A percentile compares a stretch with the other conserved stretches of the same genome.
phyloP scores from a whole-genome alignment of 2,888 invertebrate species.

The Acleris laterana region DNA sequence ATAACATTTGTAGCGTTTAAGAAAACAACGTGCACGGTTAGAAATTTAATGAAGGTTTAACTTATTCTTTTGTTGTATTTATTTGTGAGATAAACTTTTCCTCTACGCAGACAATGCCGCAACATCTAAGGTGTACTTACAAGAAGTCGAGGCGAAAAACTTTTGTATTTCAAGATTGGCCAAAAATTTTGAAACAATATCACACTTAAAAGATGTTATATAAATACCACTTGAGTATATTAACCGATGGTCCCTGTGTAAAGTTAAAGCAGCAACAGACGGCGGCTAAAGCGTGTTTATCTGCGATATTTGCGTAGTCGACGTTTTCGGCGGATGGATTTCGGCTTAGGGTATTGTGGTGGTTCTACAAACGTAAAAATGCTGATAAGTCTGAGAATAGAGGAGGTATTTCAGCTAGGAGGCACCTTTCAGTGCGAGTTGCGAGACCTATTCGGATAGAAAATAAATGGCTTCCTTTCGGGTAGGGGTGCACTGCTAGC shows the following conservation, averaged over 20 bases:
- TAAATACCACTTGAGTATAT: neutral
- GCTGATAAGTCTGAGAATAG: conserved; percentile 36
- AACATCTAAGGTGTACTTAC: no score
- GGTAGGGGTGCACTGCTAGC: conserved; percentile 21
- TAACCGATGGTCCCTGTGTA: no score
- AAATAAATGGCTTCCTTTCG: conserved; percentile 37
- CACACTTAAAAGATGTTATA: neutral
- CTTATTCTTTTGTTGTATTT: no score
- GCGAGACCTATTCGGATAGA: conserved; percentile 37
- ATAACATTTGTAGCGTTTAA: no score
- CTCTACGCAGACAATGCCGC: no score
- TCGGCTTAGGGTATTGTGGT: conserved; percentile 32
- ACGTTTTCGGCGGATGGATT: conserved; percentile 23
- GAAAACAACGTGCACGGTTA: no score
- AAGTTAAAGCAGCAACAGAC: neutral
- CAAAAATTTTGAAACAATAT: no score
- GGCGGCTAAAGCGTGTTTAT: conserved; percentile 10
- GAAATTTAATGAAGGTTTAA: no score
- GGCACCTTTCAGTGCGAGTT: conserved; percentile 37
- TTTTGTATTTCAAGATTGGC: no score
- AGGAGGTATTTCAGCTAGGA: conserved; percentile 33
- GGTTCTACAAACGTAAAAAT: conserved; percentile 32
- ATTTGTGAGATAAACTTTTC: no score
- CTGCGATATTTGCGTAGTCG: conserved; percentile 26
- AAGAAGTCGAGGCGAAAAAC: no score